Conservation (phyloP, 1,140 invertebrate genomes). For the Drosophila pectinifera region DNA sequence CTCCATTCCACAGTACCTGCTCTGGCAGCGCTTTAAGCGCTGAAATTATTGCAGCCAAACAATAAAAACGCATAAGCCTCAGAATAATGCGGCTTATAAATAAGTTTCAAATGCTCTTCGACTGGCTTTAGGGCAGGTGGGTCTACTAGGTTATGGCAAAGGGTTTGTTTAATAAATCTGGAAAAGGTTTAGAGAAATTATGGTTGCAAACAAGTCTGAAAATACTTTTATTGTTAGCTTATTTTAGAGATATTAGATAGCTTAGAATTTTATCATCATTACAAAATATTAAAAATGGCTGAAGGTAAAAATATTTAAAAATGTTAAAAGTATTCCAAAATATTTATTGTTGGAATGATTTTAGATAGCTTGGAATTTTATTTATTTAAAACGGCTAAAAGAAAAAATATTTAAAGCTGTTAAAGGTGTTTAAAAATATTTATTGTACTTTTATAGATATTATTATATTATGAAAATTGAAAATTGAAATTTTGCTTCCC, state of each 20-base stretch:
- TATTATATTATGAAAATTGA: no score
- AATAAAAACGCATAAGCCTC: conserved; percentile 77
- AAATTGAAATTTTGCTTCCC: no score
- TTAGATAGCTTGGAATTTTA: no score
- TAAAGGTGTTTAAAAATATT: not conserved
- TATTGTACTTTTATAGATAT: no score
- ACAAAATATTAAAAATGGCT: no score
- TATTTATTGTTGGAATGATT: no score
- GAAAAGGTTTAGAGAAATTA: no score
- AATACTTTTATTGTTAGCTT: not conserved
- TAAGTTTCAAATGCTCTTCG: conserved; percentile 29
- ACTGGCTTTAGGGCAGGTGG: not conserved
- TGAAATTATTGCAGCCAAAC: conserved; percentile 76
- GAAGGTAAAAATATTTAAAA: not conserved
- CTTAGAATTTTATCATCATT: no score
- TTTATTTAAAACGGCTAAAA: not conserved
- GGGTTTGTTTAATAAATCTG: not conserved
- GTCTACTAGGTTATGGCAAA: not conserved
- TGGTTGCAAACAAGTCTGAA: not conserved
- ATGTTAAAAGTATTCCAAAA: no score
- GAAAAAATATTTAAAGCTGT: not conserved
- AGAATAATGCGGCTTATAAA: conserved; percentile 72
- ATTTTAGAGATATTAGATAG: not conserved
- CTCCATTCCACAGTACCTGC: conserved; percentile 33
- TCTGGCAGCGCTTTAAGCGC: conserved; percentile 69